Evolutionary conservation across 2,888 invertebrate genomes (phyloP).

Genomic region (Parelbella ahira): DNA sequence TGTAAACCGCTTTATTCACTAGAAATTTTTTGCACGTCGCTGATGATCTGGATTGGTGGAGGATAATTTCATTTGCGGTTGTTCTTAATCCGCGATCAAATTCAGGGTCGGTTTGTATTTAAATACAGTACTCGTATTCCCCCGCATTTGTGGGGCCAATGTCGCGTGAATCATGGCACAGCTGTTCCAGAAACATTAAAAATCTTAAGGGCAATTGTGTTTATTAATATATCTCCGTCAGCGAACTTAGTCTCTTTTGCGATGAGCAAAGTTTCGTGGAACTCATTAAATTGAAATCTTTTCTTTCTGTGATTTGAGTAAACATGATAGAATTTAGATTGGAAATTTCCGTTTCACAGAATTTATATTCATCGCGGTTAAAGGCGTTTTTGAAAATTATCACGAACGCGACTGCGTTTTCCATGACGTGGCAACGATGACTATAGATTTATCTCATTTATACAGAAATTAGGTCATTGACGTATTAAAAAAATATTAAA

Average conservation of each 20-base stretch:
- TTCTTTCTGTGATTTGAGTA: slow-evolving; percentile 10
- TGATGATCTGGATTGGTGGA: slow-evolving; percentile 25
- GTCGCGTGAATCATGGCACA: slow-evolving; percentile 69
- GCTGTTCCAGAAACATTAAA: slow-evolving; percentile 69
- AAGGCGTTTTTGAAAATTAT: slow-evolving; percentile 6
- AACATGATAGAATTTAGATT: slow-evolving; percentile 4
- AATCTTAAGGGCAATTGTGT: slow-evolving; percentile 67
- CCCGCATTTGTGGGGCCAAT: slow-evolving; percentile 60
- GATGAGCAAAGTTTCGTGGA: slow-evolving; percentile 21
- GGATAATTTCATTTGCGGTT: slow-evolving; percentile 31
- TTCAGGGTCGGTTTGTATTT: slow-evolving; percentile 58
- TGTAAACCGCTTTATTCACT: slow-evolving; percentile 52
- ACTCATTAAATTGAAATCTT: slow-evolving; percentile 15
- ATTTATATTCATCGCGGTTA: slow-evolving; percentile 2
- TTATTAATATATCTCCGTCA: slow-evolving; percentile 48
- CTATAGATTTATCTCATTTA: too few species aligned
- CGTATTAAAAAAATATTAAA: too few species aligned
- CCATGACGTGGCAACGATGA: too few species aligned
- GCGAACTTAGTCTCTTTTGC: slow-evolving; percentile 21
- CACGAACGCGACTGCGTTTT: too few species aligned
- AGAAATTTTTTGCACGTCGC: slow-evolving; percentile 43
- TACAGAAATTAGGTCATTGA: too few species aligned
- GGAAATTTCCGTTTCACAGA: slow-evolving; percentile 2
- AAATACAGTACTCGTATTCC: slow-evolving; percentile 54
- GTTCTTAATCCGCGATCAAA: slow-evolving; percentile 53